A percentile compares a stretch with the other conserved stretches of the same genome.
Evolutionary conservation across 2,797 vertebrate genomes (phyloP).

Genomic region (Sarcophilus harrisii): DNA sequence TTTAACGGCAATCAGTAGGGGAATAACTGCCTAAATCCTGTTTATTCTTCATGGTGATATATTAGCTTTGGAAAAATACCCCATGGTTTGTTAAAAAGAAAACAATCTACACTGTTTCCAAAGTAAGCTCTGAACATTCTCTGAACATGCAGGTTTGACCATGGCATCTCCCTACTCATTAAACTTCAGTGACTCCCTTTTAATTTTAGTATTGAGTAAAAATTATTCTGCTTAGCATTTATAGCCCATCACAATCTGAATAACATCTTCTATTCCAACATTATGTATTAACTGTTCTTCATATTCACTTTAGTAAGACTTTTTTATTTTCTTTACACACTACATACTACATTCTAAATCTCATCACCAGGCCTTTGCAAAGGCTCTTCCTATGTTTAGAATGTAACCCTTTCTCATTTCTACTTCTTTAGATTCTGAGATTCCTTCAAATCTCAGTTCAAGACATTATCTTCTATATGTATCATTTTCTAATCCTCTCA

Average conservation of each 20-base stretch:
- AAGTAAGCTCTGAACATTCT: not conserved
- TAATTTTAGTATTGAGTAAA: not conserved
- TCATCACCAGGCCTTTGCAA: not conserved
- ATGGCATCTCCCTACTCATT: not conserved
- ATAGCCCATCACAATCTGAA: not conserved
- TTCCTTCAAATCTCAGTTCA: not conserved
- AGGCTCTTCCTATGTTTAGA: not conserved
- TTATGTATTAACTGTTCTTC: not conserved
- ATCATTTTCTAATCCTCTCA: too few species aligned
- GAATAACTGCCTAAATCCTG: slow-evolving; percentile 18
- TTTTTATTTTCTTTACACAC: not conserved
- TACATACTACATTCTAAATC: not conserved
- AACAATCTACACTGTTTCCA: not conserved
- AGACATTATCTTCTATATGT: not conserved
- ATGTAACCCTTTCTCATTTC: not conserved
- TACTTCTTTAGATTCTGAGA: not conserved
- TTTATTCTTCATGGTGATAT: not conserved
- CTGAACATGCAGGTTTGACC: not conserved
- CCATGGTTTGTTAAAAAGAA: slow-evolving; percentile 15
- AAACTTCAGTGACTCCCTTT: not conserved
- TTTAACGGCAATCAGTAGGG: slow-evolving; percentile 21
- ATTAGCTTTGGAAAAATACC: slow-evolving; percentile 21
- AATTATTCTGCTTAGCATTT: not conserved
- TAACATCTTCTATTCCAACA: not conserved
- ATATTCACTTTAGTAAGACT: not conserved